Conservation (phyloP, 2,113 vertebrate species). For the Saguinus imperator region DNA sequence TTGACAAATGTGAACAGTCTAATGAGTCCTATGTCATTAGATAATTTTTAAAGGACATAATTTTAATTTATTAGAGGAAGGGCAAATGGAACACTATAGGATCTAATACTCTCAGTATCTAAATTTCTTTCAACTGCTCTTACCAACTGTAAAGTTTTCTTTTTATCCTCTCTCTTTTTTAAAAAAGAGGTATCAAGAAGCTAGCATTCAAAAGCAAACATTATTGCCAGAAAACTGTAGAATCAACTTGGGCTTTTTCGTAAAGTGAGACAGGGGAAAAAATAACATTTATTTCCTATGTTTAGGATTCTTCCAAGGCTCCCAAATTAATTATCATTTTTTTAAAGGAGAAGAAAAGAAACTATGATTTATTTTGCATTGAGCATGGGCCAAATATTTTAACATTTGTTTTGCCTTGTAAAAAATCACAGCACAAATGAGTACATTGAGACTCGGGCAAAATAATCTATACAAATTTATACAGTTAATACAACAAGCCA, state of each 20-base stretch:
- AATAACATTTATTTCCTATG: background rate
- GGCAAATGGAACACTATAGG: background rate
- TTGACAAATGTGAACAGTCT: background rate
- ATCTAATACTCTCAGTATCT: background rate
- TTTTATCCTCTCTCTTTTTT: background rate
- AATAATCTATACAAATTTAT: background rate
- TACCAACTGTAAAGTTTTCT: background rate
- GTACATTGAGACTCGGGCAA: background rate
- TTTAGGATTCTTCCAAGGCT: slow-evolving; percentile 7
- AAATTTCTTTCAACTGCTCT: background rate
- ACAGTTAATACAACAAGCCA: background rate
- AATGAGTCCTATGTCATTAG: background rate
- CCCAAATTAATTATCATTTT: background rate
- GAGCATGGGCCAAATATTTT: background rate
- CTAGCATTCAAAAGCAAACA: background rate
- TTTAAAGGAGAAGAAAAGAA: background rate
- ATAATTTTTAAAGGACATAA: background rate
- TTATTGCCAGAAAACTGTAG: slow-evolving; percentile 12
- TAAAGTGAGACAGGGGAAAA: background rate
- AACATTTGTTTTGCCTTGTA: slow-evolving; percentile 24
- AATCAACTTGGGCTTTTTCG: slow-evolving; percentile 28
- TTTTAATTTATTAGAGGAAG: background rate
- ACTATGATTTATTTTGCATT: slow-evolving; percentile 30
- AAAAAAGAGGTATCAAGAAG: background rate
- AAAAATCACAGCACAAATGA: slow-evolving; percentile 34